These are phyloP conservation scores for Griposia aprilina DNA, from an alignment of 2,888 invertebrate genomes.

Conservation along the genomic window DNA sequence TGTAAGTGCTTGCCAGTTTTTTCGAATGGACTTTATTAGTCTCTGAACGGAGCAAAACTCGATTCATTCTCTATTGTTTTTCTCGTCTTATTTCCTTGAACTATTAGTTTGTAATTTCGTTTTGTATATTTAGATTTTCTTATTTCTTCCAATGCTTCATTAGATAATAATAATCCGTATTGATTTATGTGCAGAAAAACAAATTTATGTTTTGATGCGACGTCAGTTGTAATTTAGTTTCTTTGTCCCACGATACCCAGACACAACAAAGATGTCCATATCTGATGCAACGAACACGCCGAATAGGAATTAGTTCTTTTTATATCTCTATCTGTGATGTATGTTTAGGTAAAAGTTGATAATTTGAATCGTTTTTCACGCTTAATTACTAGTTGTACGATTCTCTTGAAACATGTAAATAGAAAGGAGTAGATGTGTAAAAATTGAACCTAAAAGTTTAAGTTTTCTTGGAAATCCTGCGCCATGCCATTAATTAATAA, in stretches of 20 bases:
- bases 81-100: constrained; percentile 74
- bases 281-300: constrained; percentile 57
- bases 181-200: constrained; percentile 81
- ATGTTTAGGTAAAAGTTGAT: constrained; percentile 89
- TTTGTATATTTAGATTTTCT: constrained; percentile 75
- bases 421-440: constrained; percentile 73
- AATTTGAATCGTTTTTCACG: constrained; percentile 83
- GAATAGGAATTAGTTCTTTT: constrained; percentile 77
- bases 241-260: constrained; percentile 56
- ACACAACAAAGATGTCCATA: constrained; percentile 38
- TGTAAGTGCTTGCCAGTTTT: constrained; percentile 88
- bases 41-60: constrained; percentile 71
- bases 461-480: constrained; percentile 68
- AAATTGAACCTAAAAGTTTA: constrained; percentile 75
- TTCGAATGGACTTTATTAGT: constrained; percentile 81
- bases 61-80: constrained; percentile 69
- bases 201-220: constrained; percentile 84
- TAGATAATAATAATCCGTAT: constrained; percentile 72
- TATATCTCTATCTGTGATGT: constrained; percentile 89
- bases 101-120: constrained; percentile 80
- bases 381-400: constrained; percentile 81
- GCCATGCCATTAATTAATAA: constrained; percentile 59
- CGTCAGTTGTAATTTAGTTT: constrained; percentile 73
- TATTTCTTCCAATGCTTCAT: constrained; percentile 75
- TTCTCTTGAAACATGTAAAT: constrained; percentile 81